Conservation (phyloP, 2,888 invertebrate species). For the Hirtodrosophila trivittata region DNA sequence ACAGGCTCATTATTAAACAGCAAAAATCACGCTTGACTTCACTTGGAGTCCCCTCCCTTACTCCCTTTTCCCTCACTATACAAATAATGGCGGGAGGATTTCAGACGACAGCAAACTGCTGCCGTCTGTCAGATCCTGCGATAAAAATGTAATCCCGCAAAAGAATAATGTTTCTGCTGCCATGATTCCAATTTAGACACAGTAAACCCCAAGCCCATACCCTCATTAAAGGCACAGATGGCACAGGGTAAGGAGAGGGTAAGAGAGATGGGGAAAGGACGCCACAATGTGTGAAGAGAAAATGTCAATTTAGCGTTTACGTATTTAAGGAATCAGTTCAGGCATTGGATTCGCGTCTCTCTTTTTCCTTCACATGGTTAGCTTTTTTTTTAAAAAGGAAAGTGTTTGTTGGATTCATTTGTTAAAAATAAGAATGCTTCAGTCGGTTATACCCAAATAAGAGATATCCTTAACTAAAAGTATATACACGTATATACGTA, state of each 20-base stretch:
- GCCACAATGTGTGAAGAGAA: not conserved
- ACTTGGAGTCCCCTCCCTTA: not conserved
- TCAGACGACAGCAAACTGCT: constrained; percentile 71
- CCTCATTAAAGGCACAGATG: constrained; percentile 57
- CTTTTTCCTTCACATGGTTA: too few species aligned
- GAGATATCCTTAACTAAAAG: too few species aligned
- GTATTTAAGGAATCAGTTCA: too few species aligned
- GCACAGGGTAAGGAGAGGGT: not conserved
- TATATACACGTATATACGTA: too few species aligned
- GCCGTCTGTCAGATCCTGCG: constrained; percentile 78
- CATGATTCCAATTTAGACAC: constrained; percentile 71
- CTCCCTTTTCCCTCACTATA: not conserved
- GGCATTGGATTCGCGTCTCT: too few species aligned
- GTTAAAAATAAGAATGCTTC: too few species aligned
- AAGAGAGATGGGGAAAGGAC: not conserved
- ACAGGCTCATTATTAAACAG: constrained; percentile 78
- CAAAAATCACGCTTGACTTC: constrained; percentile 78
- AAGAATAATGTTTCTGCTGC: constrained; percentile 75
- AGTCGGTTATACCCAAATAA: too few species aligned
- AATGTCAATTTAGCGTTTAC: too few species aligned
- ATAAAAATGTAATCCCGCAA: constrained; percentile 81
- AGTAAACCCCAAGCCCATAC: constrained; percentile 52
- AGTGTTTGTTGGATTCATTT: too few species aligned
- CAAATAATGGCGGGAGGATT: not conserved
- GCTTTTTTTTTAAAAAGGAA: too few species aligned